Evolutionary conservation across 1,140 invertebrate genomes (phyloP).

Genomic region (Aphaenogaster ashmeadi): DNA sequence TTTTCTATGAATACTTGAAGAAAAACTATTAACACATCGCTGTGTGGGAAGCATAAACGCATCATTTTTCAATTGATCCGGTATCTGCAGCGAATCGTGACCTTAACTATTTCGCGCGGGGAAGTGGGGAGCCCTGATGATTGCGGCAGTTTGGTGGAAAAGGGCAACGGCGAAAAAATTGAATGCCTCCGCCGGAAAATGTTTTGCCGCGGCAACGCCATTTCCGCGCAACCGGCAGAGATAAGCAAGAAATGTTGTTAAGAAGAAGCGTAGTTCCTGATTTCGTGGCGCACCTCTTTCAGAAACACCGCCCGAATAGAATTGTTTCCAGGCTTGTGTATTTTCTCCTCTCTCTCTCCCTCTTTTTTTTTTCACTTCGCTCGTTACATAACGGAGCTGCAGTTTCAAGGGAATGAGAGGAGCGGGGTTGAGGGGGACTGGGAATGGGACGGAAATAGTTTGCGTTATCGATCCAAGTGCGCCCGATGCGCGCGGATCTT

Average conservation of each 20-base stretch:
- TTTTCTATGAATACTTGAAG: background rate
- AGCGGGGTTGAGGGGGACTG: background rate
- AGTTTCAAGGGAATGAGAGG: slow-evolving; percentile 6
- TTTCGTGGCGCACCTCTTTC: slow-evolving; percentile 61
- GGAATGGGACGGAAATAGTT: slow-evolving; percentile 61
- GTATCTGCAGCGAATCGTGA: background rate
- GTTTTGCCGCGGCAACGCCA: slow-evolving; percentile 63
- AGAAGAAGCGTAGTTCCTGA: slow-evolving; percentile 68
- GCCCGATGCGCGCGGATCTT: slow-evolving; percentile 27
- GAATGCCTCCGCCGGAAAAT: slow-evolving; percentile 56
- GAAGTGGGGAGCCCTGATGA: background rate
- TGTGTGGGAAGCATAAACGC: background rate
- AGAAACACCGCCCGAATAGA: slow-evolving; percentile 62
- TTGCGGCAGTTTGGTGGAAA: background rate
- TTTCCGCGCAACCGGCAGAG: slow-evolving; percentile 64
- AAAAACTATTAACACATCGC: background rate
- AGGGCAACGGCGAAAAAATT: slow-evolving; percentile 45
- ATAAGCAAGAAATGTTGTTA: slow-evolving; percentile 75
- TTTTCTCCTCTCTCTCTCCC: background rate
- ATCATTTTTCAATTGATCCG: slow-evolving; percentile 17
- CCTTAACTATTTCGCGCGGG: background rate
- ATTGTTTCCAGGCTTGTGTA: slow-evolving; percentile 65
- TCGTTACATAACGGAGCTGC: slow-evolving; percentile 29
- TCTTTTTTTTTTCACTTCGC: background rate
- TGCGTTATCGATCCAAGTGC: slow-evolving; percentile 53